Evolutionary conservation across 2,797 vertebrate species (phyloP), one percentile per base, ranked within the genome.

Genomic region (Sciurus carolinensis): DNA sequence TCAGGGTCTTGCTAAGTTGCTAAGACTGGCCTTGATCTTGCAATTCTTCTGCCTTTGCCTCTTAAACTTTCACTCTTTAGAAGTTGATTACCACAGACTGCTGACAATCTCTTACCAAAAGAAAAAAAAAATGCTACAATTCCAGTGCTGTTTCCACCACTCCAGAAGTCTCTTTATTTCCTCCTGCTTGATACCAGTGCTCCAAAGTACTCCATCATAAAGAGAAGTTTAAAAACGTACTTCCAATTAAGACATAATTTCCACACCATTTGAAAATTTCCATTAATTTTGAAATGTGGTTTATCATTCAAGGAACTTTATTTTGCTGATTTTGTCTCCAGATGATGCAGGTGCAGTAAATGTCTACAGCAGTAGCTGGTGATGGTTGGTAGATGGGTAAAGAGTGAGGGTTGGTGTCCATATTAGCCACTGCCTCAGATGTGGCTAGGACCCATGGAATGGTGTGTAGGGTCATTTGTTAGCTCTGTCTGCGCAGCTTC

Each of bases 201-300:
- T 20, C 50, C 44, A 57, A 62, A 90, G 71, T 33, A 18, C 44
- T 77, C 36, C n/a, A 5, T 69, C 95, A 36, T 81, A 96, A 77
- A 91, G 91, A 97, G 57, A 91, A 94, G 91, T 96, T 98, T 97
- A 95, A 98, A 98, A 97, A 90, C 96, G 73, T 59, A 83, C 90
- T 97, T 96, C 94, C 82, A 98, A 98, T 98, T 97, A 98, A 98
- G 96, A 96, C 6, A 33, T 96, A 95, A 96, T 97, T 98, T 98
- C 97, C 96, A 97, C 90, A 91, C 92, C 97, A 98, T 98, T 98
- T 98, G 91, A 83, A 95, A 97, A 95, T 97, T 96, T 96, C 95
- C 93, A 36, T 97, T 97, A 96, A 71, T 36, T 91, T 85, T 96
- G 98, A 89, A 93, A 94, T 86, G 81, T 80, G 69, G 71, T 97